Percentiles rank a stretch among this genome's conserved stretches.
These are phyloP conservation scores for Drosophila neoperkinsi DNA, from an alignment of 2,888 invertebrate species.

Conservation along the genomic window DNA sequence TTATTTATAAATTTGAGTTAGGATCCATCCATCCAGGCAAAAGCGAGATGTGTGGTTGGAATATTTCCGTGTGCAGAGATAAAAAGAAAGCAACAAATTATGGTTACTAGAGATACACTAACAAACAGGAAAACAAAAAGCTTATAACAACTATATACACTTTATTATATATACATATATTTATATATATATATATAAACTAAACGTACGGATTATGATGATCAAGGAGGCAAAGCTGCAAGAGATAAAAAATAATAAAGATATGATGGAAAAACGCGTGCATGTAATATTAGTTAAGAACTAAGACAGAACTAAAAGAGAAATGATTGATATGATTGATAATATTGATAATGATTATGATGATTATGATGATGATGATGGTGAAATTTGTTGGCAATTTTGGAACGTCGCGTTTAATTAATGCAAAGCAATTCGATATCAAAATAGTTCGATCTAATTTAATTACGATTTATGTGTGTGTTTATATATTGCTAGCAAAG, in stretches of 20 bases:
- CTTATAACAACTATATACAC: constrained; percentile 74
- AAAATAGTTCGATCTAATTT: constrained; percentile 60
- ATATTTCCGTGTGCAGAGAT: constrained; percentile 29
- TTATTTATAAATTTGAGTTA: constrained; percentile 71
- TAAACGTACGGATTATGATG: constrained; percentile 37
- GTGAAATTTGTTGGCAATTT: constrained; percentile 4
- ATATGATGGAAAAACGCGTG: constrained; percentile 46
- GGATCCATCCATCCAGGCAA: constrained; percentile 40
- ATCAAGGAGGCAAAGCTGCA: constrained; percentile 37
- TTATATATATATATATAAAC: constrained; percentile 47
- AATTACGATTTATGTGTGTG: constrained; percentile 37
- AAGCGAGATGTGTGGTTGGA: constrained; percentile 16
- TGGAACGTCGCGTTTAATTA: constrained; percentile 26
- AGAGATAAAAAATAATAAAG: constrained; percentile 29
- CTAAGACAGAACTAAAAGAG: constrained; percentile 67
- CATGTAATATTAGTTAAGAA: constrained; percentile 76
- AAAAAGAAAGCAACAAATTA: constrained; percentile 70
- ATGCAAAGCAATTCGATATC: constrained; percentile 69
- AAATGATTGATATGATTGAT: constrained; percentile 28
- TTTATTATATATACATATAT: constrained; percentile 52
- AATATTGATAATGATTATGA: constrained; percentile 14
- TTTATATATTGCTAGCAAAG: constrained; percentile 34
- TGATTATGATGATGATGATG: not conserved
- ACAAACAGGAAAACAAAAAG: constrained; percentile 73
- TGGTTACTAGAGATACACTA: constrained; percentile 80